phyloP scores from a whole-genome alignment of 2,888 invertebrate species.

The Drosophila fungiperda region DNA sequence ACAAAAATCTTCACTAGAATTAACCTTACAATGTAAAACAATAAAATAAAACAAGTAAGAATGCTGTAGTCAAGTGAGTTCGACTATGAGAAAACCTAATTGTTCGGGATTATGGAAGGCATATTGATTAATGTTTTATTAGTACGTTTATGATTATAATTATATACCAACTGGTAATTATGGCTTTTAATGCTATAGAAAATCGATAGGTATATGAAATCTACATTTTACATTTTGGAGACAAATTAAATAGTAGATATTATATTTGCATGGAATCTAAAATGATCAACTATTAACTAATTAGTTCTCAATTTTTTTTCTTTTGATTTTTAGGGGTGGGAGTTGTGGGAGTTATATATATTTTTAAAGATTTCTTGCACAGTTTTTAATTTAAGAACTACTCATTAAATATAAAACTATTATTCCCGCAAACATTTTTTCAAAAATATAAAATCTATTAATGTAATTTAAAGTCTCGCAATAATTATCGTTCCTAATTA shows the following conservation, averaged over 20 bases:
- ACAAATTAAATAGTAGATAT: not conserved
- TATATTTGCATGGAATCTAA: too few relatives aligned
- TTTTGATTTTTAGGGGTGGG: too few relatives aligned
- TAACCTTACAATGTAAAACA: not conserved
- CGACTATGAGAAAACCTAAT: not conserved
- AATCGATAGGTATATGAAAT: not conserved
- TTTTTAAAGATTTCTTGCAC: too few relatives aligned
- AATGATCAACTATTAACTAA: too few relatives aligned
- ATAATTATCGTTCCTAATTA: not conserved
- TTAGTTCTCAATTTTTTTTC: too few relatives aligned
- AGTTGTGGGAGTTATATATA: too few relatives aligned
- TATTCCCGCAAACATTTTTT: not conserved
- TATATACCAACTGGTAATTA: not conserved
- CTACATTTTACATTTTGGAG: not conserved
- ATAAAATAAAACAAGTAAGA: not conserved
- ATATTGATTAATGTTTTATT: too few relatives aligned
- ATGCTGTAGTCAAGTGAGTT: not conserved
- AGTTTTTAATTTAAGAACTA: not conserved
- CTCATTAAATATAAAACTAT: not conserved
- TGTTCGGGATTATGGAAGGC: too few relatives aligned
- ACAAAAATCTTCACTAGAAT: not conserved
- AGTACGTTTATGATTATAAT: not conserved
- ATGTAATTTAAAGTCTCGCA: not conserved
- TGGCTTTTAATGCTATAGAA: not conserved
- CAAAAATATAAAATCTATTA: not conserved